Base-by-base conservation (phyloP, 2,797 vertebrate genomes). In the Aldrovandia affinis region DNA sequence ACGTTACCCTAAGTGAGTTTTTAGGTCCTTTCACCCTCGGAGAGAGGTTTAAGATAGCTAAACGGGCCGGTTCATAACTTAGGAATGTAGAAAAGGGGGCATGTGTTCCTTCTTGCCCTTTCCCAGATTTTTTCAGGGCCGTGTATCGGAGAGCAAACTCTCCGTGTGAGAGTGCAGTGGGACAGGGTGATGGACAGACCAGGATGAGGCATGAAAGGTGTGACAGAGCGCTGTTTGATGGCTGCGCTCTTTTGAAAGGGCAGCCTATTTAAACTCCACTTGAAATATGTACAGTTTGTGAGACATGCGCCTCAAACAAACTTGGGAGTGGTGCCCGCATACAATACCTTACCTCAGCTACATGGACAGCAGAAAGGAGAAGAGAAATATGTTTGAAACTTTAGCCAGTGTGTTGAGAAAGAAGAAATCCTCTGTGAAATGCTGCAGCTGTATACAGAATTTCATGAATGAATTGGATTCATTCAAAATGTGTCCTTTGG, bases 1-100 rank as follows among this genome's bases (percentile, higher is more conserved):
- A 84, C 68, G 78, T 68, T 83, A 83, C 78, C 55, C 47, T 50
- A 81, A 63, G 44, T 15, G 73, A 18, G 39, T 22, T 44, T 44
- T 42, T 12, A 0, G 39, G 33, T 9, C 25, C 25, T 65, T 65
- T 65, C 39, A 44, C 36, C 14, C 12, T 6, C 36, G 44, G 70
- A 39, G 39, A 39, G 36, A 75, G 28, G 59, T 39, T 0, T 44
- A 75, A 22, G 42, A 5, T 3, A 1, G 14, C 30, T 10, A 75
- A 22, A 75, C 14, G 18, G 7, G 22, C 42, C 36, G 39, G 33
- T 83, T 83, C 82, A 44, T 59, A n/a, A 5, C 20, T 77, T n/a
- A 47, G 82, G 68, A 75, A 83, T 83, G 82, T 54, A 50, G 39
- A 47, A 8, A 7, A 18, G 18, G 14, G n/a, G 4, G 14, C 54